Base-by-base conservation (phyloP, 1,140 invertebrate species). In the Bombus picipes region DNA sequence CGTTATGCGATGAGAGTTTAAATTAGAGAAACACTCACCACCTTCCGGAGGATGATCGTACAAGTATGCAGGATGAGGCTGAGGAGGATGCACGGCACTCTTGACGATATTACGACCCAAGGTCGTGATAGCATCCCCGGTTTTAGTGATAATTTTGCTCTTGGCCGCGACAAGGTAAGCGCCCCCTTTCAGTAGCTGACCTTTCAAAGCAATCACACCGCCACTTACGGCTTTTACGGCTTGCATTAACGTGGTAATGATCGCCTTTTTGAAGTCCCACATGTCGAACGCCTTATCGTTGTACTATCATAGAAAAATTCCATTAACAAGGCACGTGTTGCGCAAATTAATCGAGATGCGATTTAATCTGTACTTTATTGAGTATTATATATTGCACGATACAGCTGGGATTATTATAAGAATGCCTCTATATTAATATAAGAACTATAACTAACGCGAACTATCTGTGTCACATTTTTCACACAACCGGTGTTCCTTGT, bases 211-310 rank as follows among this genome's bases (percentile, higher is more conserved):
- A 6, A 98, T 96, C 4, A 98, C 97, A 43, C 97, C 97, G 32
- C 98, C 98, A 70, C 97, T 97, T 72, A 98, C 97, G 0, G 98
- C 97, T 93, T 98, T 98, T 1, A 98, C 96, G 18, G 98, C 97
- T 96, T 98, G 97, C 89, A 98, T 96, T 10, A 98, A 94, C 13
- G 98, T 98, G 92, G 97, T 97, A 18, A 98, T 93, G 79, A 98
- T 97, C 0, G 97, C 97, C 92, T 97, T 97, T 94, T 98, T 98
- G 89, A 98, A 95, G 34, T 96, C 96, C 97, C 97, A 98, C 62
- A 97, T 96, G 93, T 97, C 96, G 88, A 97, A 97, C 10, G 95
- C 95, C 89, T 97, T 96, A 25, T 94, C 89, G 71, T 94, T 94
- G 78, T 96, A 94, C 95, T 96, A 91, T 79, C 62, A 83, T 83